Conservation (phyloP, 2,888 invertebrate genomes). For the Mimachlamys varia region DNA sequence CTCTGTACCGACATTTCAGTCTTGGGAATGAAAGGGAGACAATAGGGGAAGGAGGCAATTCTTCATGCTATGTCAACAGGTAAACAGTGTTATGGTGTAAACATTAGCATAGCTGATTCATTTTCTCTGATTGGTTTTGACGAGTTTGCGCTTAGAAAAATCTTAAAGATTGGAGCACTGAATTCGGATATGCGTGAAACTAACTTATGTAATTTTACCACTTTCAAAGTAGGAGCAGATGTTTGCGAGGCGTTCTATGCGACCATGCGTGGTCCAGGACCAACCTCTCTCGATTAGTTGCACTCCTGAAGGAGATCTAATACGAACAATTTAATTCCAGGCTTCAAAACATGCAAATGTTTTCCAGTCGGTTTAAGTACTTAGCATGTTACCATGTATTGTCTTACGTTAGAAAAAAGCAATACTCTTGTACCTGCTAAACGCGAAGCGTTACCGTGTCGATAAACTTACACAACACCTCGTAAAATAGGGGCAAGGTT, state of each 20-base stretch:
- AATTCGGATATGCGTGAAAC: neutral
- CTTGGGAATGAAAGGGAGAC: too few species aligned
- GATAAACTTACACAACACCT: conserved; percentile 24
- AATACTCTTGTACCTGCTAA: neutral
- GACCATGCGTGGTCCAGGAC: neutral
- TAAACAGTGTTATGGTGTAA: too few species aligned
- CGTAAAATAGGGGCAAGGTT: conserved; percentile 3
- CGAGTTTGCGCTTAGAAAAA: neutral
- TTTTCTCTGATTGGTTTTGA: neutral
- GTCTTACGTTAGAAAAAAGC: conserved; percentile 5
- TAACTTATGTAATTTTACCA: neutral
- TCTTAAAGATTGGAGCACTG: neutral
- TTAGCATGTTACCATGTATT: conserved; percentile 29
- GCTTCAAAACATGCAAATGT: conserved; percentile 4
- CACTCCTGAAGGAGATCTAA: neutral
- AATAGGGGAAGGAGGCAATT: too few species aligned
- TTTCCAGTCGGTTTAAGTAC: neutral
- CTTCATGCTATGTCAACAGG: too few species aligned
- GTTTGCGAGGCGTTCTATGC: neutral
- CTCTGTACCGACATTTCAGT: too few species aligned
- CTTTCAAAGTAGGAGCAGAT: neutral
- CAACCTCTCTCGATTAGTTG: conserved; percentile 7
- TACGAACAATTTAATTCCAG: neutral
- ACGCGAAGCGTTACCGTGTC: neutral
- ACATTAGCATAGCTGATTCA: too few species aligned